Evolutionary conservation across 2,113 vertebrate genomes (phyloP), one percentile per base, ranked within the genome.

Genomic region (Corvus cornix): DNA sequence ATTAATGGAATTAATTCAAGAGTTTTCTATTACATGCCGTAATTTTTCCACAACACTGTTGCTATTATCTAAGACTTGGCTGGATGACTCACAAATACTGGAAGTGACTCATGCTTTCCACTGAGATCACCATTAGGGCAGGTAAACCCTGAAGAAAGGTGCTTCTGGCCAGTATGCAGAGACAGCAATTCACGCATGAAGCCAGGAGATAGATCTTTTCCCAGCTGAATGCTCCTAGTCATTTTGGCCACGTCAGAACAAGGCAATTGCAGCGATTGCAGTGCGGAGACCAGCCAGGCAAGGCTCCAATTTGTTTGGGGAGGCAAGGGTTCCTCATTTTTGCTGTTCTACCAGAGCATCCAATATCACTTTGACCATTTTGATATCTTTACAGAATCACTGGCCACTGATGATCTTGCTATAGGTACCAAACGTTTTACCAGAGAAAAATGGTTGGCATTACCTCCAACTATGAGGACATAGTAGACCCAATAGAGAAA

Each of bases 101-200:
- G 35, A 90, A 91, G 17, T 95, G 89, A 96, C 59, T 96, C 91
- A 96, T 12, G 30, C 39, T 55, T 96, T 94, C 91, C 94, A 63
- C 79, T 96, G 94, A 96, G 67, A 80, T 96, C 87, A 95, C 59
- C 55, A 52, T 27, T 55, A 74, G 35, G 48, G 59, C 83, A 90
- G 82, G 88, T 95, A 84, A 92, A 59, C 72, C 13, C 43, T 43
- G 64, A 55, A 80, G 85, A 86, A 94, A 90, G 75, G 72, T 90
- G 55, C 72, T 92, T 46, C 90, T 13, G n/a, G 83, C 88, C 88
- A 78, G 85, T 66, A 67, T 35, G 64, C 16, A 19, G 63, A 56
- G 58, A 67, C 63, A 67, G 43, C 58, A 79, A 91, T 31, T 74
- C 59, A 90, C 0, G 0, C 10, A 8, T 9, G 48, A 62, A 73